Conservation (phyloP, 2,888 invertebrate species). For the Drosophila prolongata region DNA sequence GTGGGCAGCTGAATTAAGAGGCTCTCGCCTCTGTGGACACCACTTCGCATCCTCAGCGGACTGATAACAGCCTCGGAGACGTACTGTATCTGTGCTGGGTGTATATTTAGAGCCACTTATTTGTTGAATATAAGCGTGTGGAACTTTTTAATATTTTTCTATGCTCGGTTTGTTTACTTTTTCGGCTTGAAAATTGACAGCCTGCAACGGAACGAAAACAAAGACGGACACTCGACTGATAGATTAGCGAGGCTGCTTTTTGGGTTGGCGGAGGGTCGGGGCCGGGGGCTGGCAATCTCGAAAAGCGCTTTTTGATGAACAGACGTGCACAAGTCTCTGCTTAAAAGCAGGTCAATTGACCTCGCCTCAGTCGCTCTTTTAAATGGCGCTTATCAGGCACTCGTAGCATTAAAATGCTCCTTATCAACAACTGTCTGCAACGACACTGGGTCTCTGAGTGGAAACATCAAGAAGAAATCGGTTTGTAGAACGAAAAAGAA, state of each 20-base stretch:
- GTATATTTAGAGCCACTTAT: constrained; percentile 30
- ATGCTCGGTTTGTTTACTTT: constrained; percentile 64
- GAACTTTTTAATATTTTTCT: constrained; percentile 28
- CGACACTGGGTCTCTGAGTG: constrained; percentile 35
- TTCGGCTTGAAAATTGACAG: constrained; percentile 68
- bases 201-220: constrained; percentile 40
- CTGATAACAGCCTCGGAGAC: constrained; percentile 25
- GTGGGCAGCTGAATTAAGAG: constrained; percentile 22
- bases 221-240: constrained; percentile 23
- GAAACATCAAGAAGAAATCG: constrained; percentile 35
- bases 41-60: constrained; percentile 21
- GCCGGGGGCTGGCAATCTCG: constrained; percentile 22
- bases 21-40: constrained; percentile 25
- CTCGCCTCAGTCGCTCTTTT: constrained; percentile 58
- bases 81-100: constrained; percentile 4
- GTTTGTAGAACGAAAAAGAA: constrained; percentile 10
- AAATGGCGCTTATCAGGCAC: constrained; percentile 73
- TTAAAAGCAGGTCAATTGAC: constrained; percentile 80
- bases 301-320: constrained; percentile 55
- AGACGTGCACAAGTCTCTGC: constrained; percentile 59
- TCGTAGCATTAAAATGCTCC: constrained; percentile 69
- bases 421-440: constrained; percentile 70
- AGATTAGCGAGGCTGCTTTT: constrained; percentile 25
- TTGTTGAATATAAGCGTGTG: constrained; percentile 35
- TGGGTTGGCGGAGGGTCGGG: not conserved